Percentiles rank a stretch among this genome's conserved stretches.
phyloP scores from a whole-genome alignment of 2,888 invertebrate species.

The Acanthoscelides obtectus region DNA sequence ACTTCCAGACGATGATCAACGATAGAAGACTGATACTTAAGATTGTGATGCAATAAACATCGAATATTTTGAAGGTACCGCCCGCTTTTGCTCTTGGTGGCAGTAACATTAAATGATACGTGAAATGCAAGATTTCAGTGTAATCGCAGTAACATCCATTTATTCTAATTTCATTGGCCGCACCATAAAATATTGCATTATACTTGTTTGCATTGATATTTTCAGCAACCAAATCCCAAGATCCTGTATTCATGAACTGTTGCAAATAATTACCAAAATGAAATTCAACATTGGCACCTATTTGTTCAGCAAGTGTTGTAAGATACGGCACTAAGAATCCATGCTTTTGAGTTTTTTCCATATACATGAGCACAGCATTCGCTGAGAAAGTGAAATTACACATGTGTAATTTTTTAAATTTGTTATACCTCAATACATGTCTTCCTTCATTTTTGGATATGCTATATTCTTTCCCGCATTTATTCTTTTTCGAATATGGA shows the following conservation, averaged over 20 bases:
- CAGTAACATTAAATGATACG: neutral
- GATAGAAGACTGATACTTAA: neutral
- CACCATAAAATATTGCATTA: neutral
- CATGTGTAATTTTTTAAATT: neutral
- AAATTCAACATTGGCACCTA: neutral
- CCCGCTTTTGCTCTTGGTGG: neutral
- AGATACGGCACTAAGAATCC: neutral
- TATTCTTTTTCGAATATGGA: slow-evolving; percentile 2
- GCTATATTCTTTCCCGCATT: neutral
- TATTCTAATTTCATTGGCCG: neutral
- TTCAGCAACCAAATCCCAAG: neutral
- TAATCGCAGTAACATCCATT: neutral
- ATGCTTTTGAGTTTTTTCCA: neutral
- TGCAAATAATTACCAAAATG: neutral
- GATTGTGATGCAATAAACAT: neutral
- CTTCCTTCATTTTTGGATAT: neutral
- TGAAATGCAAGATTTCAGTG: neutral
- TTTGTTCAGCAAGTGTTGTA: neutral
- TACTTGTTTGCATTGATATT: neutral
- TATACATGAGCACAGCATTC: neutral
- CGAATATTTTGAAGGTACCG: neutral
- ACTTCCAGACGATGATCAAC: neutral
- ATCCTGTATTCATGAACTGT: neutral
- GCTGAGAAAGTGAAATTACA: neutral
- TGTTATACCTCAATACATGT: neutral